These are phyloP conservation scores for Pseudachorutes palmiensis DNA, from an alignment of 1,140 invertebrate genomes.

Conservation along the genomic window DNA sequence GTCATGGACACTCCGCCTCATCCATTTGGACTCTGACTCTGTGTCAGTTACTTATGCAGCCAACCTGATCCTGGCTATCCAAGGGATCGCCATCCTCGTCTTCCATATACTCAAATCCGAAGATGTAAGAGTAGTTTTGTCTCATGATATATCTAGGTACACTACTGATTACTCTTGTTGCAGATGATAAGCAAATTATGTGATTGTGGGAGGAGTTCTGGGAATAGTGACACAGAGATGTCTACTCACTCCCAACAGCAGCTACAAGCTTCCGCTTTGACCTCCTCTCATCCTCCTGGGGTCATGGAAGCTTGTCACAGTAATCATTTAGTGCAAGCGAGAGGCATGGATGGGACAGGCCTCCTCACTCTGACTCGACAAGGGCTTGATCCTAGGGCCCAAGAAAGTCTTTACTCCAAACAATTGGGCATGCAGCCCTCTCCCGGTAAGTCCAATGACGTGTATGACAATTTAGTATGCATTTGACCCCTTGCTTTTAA, in stretches of 20 bases:
- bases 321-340: conserved; percentile 32
- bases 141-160: no score
- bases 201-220: conserved; percentile 37
- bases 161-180: conserved; percentile 13
- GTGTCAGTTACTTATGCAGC: conserved; percentile 31
- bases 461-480: neutral
- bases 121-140: conserved; percentile 29
- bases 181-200: conserved; percentile 37
- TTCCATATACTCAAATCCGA: conserved; percentile 37
- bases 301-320: conserved; percentile 33
- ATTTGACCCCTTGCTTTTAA: neutral
- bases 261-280: conserved; percentile 16
- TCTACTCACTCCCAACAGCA: conserved; percentile 38
- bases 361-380: conserved; percentile 34
- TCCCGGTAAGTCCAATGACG: conserved; percentile 26
- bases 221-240: conserved; percentile 36
- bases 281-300: neutral
- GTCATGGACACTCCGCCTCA: conserved; percentile 37
- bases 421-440: conserved; percentile 36
- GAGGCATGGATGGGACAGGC: conserved; percentile 25
- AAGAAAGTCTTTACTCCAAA: conserved; percentile 37
- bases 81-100: conserved; percentile 36
- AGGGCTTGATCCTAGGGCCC: conserved; percentile 28
- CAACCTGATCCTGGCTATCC: conserved; percentile 29
- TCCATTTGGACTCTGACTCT: conserved; percentile 34